Evolutionary conservation across 2,888 invertebrate genomes (phyloP).

Genomic region (Acrobasis consociella): DNA sequence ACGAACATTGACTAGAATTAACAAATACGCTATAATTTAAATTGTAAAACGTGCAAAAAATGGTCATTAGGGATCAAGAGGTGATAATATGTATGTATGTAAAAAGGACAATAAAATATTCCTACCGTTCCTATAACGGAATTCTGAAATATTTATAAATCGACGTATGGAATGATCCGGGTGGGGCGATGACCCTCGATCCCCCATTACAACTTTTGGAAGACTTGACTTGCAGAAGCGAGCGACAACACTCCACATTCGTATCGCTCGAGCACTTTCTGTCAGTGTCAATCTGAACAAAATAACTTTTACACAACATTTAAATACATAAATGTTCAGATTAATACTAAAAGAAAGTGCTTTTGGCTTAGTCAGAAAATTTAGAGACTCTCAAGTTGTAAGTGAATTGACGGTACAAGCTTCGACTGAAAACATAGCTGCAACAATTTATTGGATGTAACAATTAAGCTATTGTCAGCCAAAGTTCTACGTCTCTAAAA

Average conservation of each 20-base stretch:
- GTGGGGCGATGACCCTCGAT: neutral
- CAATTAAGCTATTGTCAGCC: neutral
- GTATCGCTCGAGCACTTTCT: constrained; percentile 36
- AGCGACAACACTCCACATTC: constrained; percentile 34
- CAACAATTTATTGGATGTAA: no score
- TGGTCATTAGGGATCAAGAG: no score
- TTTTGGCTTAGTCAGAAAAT: constrained; percentile 19
- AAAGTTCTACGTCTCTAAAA: neutral
- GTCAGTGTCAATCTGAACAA: constrained; percentile 54
- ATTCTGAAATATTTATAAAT: neutral
- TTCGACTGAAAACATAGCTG: neutral
- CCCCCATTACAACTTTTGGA: constrained; percentile 41
- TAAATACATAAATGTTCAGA: constrained; percentile 29
- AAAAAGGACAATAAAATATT: neutral
- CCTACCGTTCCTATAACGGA: neutral
- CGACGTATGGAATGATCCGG: neutral
- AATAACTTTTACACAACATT: constrained; percentile 7
- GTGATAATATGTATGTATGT: neutral
- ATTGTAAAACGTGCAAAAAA: no score
- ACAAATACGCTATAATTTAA: no score
- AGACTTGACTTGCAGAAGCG: constrained; percentile 48
- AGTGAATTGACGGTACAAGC: neutral
- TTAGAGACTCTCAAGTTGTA: neutral
- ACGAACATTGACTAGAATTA: no score
- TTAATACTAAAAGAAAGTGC: constrained; percentile 35